Base-by-base conservation (phyloP, 2,888 invertebrate species). In the Ceriagrion tenellum region DNA sequence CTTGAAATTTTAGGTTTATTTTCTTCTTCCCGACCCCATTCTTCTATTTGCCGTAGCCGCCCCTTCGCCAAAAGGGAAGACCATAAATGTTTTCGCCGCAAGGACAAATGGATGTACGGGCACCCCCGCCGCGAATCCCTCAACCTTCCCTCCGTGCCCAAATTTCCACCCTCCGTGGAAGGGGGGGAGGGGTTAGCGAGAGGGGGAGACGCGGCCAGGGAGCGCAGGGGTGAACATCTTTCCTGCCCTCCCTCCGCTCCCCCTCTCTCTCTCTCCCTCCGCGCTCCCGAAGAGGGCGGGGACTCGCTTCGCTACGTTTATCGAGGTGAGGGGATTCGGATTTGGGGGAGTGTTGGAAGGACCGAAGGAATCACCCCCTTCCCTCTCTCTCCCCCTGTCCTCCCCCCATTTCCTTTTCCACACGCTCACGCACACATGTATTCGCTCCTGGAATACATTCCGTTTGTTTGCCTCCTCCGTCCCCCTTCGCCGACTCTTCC, bases 221-320 rank as follows among this genome's bases (percentile, higher is more conserved):
- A 59, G 23, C 69, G 69, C 8, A 69, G 69, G 40, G 40, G 47
- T 74, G 74, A 93, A 93, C 74, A 93, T 93, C 93, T 91, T 91
- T 47, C 47, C 47, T 47, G 47, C 47, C 30, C 30, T 47, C 47
- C 18, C 40, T 26, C 47, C 55, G n/a, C n/a, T n/a, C n/a, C n/a
- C n/a, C n/a, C n/a, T n/a, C n/a, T n/a, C n/a, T n/a, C n/a, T n/a
- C 18, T 3, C 89, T 18, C 88, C 59, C 55, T 59, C 8, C 35
- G 40, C 91, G 23, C 91, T 10, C 59, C 13, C 55, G 47, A 69
- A 74, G 93, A 93, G 55, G 69, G 13, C 81, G 47, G 8, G 47
- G 47, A 47, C 93, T 89, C 47, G 93, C 93, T 93, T 40, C 69
- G 93, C 93, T 93, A 74, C 93, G 93, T 93, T 93, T 93, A 93